Base-by-base conservation (phyloP, 2,888 invertebrate genomes). In the Zhuqinia jingwanae region DNA sequence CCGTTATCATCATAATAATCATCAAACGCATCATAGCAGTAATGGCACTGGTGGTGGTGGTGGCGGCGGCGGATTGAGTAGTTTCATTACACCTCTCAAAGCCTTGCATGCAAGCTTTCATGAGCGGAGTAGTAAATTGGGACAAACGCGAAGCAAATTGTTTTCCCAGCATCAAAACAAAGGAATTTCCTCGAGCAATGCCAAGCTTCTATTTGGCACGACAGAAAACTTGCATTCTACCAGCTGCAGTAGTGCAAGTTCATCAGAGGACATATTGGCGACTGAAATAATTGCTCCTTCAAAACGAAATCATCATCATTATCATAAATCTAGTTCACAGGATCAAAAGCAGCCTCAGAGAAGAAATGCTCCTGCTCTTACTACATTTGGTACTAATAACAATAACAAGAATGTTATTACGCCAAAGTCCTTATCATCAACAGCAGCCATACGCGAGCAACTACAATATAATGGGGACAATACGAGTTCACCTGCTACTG, bases 41-140 rank as follows among this genome's bases (percentile, higher is more conserved):
- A 65, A 45, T 63, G 68, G 75, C 73, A 27, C 70, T 22, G 84
- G 88, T 22, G 77, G 84, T 47, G 87, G 88, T 27, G 68, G 75
- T 79, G 45, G 77, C 13, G 84, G 88, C 22, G 77, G 84, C 25
- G 87, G 88, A 17, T 47, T 88, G 27, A 87, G 82, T 83, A 87
- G 87, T 45, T 85, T 88, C 20, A 88, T 88, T 15, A 89, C 89
- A 6, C 89, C 89, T 47, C 68, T 89, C 2, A 89, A 89, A 87
- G 89, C 89, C 2, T 65, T 89, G n/a, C 89, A 89, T 58, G 87
- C 89, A 20, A 89, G 87, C 79, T 90, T 89, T 85, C 89, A 90
- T 76, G 89, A 90, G 47, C 75, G 86, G 22, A 87, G 82, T n/a
- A 87, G 82, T 13, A 90, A 90, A 87, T 79, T 90, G 60, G 85